Evolutionary conservation across 2,797 vertebrate species (phyloP).

Genomic region (Hypotaenidia philippensis): DNA sequence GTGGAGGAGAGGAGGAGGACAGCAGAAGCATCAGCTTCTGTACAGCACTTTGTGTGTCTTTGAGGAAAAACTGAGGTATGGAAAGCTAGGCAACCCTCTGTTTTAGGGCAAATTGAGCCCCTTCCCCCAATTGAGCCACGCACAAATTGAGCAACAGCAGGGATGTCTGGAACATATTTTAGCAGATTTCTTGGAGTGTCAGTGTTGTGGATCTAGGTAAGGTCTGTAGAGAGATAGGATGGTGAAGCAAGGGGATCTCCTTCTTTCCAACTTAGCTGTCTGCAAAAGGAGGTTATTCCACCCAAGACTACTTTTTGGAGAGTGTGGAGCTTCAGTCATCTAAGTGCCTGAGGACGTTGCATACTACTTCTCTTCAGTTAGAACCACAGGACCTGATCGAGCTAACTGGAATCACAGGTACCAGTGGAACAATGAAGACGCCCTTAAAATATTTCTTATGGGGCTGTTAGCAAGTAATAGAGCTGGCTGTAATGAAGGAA

Average conservation of each 20-base stretch:
- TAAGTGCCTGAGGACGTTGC: not conserved
- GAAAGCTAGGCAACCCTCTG: not conserved
- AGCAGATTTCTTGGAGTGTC: not conserved
- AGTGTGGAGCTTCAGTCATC: not conserved
- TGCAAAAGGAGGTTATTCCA: not conserved
- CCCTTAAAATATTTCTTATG: not conserved
- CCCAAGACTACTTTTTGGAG: not conserved
- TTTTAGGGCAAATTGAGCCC: not conserved
- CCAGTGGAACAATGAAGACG: not conserved
- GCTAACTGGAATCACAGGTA: not conserved
- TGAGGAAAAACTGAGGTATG: not conserved
- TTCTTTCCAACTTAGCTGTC: not conserved
- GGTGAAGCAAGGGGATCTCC: not conserved
- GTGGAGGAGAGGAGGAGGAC: not conserved
- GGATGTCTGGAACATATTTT: accelerated
- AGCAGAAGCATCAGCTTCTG: not conserved
- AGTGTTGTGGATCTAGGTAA: not conserved
- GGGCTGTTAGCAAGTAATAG: not conserved
- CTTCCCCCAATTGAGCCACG: not conserved
- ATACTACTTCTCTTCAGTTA: not conserved
- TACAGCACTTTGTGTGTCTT: not conserved
- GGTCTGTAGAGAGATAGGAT: not conserved
- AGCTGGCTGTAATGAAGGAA: not conserved
- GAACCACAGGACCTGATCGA: not conserved
- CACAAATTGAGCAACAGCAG: not conserved